These are phyloP conservation scores for Tipula confusa DNA, from an alignment of 2,888 invertebrate species.

Conservation along the genomic window DNA sequence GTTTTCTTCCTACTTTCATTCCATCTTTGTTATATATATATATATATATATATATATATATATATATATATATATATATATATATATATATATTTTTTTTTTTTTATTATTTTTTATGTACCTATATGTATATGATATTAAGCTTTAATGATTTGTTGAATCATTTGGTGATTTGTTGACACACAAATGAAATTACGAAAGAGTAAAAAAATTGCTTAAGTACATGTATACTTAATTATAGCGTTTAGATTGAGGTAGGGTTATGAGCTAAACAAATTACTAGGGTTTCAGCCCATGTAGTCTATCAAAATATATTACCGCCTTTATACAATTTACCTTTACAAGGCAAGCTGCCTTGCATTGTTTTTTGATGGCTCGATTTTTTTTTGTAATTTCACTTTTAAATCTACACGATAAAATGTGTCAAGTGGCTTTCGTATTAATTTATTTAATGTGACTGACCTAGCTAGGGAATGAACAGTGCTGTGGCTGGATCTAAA, in stretches of 20 bases:
- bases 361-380: too few species aligned
- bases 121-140: neutral
- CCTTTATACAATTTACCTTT: too few species aligned
- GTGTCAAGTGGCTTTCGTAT: too few species aligned
- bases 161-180: slow-evolving; percentile 25
- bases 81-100: neutral
- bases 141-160: neutral
- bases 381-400: too few species aligned
- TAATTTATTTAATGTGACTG: too few species aligned
- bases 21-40: neutral
- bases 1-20: neutral
- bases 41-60: neutral
- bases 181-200: neutral
- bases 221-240: neutral
- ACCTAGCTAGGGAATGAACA: too few species aligned
- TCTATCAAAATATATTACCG: too few species aligned
- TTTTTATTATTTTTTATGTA: too few species aligned
- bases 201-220: neutral
- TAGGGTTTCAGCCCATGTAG: too few species aligned
- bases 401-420: too few species aligned
- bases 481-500: too few species aligned
- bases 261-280: neutral
- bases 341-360: too few species aligned
- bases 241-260: neutral
- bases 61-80: neutral